These are phyloP conservation scores for Scleropages formosus DNA, from an alignment of 2,797 vertebrate species.

Conservation along the genomic window DNA sequence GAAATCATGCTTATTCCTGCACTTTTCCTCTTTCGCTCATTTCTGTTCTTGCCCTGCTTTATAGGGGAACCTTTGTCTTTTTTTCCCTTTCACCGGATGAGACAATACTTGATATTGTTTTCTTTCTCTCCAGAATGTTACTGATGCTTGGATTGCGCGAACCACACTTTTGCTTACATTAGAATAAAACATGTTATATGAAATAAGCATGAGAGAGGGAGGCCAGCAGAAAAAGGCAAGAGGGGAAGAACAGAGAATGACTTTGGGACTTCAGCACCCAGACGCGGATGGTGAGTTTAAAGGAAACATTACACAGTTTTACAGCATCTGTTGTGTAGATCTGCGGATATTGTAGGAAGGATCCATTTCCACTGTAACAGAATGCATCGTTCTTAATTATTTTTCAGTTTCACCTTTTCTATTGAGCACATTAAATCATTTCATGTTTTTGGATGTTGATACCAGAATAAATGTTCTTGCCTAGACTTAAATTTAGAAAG, in stretches of 20 bases:
- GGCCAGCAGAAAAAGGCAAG: slow-evolving; percentile 17
- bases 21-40: slow-evolving; percentile 5
- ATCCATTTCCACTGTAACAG: not conserved
- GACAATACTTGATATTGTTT: slow-evolving; percentile 39
- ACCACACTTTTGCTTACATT: slow-evolving; percentile 32
- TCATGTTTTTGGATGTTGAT: not conserved
- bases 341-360: not conserved
- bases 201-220: slow-evolving; percentile 23
- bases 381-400: slow-evolving; percentile 13
- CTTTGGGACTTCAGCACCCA: not conserved
- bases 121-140: slow-evolving; percentile 30
- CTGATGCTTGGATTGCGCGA: slow-evolving; percentile 39
- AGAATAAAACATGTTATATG: slow-evolving; percentile 37
- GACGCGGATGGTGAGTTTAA: slow-evolving; percentile 32
- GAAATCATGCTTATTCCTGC: slow-evolving; percentile 44
- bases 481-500: not conserved
- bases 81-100: slow-evolving; percentile 35
- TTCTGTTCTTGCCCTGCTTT: slow-evolving; percentile 20
- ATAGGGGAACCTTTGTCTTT: slow-evolving; percentile 34
- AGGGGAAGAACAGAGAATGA: not conserved
- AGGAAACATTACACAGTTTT: slow-evolving; percentile 32
- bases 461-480: slow-evolving; percentile 10
- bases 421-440: slow-evolving; percentile 1
- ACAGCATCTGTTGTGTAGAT: slow-evolving; percentile 15
- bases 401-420: slow-evolving; percentile 20